Conservation (phyloP, 2,888 invertebrate genomes). For the Dermolepida albohirtum region DNA sequence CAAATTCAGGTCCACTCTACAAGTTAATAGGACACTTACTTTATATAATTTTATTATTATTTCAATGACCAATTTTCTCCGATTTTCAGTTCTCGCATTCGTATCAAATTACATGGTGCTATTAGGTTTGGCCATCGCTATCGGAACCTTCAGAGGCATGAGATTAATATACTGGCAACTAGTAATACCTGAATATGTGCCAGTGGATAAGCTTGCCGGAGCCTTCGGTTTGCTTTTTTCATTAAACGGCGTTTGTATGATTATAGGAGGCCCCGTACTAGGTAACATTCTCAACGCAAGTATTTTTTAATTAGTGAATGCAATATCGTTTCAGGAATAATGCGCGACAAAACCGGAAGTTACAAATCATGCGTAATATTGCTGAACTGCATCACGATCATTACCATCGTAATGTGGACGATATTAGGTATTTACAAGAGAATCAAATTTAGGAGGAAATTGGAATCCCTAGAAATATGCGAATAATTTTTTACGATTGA, state of each 20-base stretch:
- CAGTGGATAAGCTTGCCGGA: slow-evolving; percentile 71
- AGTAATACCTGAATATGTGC: slow-evolving; percentile 73
- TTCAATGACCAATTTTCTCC: slow-evolving; percentile 43
- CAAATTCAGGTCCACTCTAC: too few species aligned
- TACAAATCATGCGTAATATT: slow-evolving; percentile 27
- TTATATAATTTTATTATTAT: too few species aligned
- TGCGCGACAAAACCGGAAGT: slow-evolving; percentile 28
- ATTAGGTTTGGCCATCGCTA: slow-evolving; percentile 66
- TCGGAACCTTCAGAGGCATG: slow-evolving; percentile 74
- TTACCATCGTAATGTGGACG: slow-evolving; percentile 33
- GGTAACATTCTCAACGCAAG: slow-evolving; percentile 62
- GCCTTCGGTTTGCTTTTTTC: slow-evolving; percentile 76
- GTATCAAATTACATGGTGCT: slow-evolving; percentile 54
- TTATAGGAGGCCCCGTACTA: slow-evolving; percentile 70
- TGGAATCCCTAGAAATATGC: too few species aligned
- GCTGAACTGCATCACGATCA: slow-evolving; percentile 22
- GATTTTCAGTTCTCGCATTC: slow-evolving; percentile 52
- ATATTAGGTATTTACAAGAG: slow-evolving; percentile 16
- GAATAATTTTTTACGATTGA: too few species aligned
- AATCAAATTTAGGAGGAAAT: neutral
- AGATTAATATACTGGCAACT: slow-evolving; percentile 74
- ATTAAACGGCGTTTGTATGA: slow-evolving; percentile 70
- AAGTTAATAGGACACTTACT: too few species aligned
- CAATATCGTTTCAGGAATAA: slow-evolving; percentile 7
- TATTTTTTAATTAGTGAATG: neutral